Evolutionary conservation across 1,140 invertebrate species (phyloP).

Genomic region (Schmidtea mediterranea): DNA sequence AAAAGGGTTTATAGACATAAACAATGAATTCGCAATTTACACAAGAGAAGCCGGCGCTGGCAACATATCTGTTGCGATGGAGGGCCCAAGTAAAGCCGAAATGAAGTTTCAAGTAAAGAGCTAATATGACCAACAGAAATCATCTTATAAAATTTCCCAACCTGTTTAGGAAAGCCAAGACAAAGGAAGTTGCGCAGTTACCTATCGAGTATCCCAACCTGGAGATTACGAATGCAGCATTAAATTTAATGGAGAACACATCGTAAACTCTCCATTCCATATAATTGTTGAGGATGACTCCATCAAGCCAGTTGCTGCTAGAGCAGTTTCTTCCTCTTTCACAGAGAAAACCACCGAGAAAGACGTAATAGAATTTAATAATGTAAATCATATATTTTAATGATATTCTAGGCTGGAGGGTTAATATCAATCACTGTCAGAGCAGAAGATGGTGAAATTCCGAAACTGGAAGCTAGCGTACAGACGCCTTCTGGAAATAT

Average conservation of each 20-base stretch:
- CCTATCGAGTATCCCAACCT: not conserved
- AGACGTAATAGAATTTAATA: too few species aligned
- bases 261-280: slow-evolving; percentile 85
- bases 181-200: not conserved
- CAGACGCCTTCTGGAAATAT: slow-evolving; percentile 59
- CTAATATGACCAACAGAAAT: too few species aligned
- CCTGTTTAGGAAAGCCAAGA: not conserved
- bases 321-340: not conserved
- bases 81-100: slow-evolving; percentile 81
- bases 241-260: slow-evolving; percentile 92
- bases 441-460: too few species aligned
- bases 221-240: slow-evolving; percentile 69
- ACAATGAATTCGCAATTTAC: slow-evolving; percentile 83
- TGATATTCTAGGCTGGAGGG: too few species aligned
- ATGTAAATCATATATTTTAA: too few species aligned
- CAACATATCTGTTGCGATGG: slow-evolving; percentile 68
- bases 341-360: too few species aligned
- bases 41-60: slow-evolving; percentile 84
- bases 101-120: slow-evolving; percentile 68
- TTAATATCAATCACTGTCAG: too few species aligned
- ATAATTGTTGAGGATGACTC: slow-evolving; percentile 65
- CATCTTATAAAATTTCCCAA: too few species aligned
- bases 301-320: slow-evolving; percentile 16
- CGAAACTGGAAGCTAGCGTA: slow-evolving; percentile 57
- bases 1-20: slow-evolving; percentile 45